These are phyloP conservation scores for Hylaea fasciaria DNA, from an alignment of 2,888 invertebrate species.

Conservation along the genomic window DNA sequence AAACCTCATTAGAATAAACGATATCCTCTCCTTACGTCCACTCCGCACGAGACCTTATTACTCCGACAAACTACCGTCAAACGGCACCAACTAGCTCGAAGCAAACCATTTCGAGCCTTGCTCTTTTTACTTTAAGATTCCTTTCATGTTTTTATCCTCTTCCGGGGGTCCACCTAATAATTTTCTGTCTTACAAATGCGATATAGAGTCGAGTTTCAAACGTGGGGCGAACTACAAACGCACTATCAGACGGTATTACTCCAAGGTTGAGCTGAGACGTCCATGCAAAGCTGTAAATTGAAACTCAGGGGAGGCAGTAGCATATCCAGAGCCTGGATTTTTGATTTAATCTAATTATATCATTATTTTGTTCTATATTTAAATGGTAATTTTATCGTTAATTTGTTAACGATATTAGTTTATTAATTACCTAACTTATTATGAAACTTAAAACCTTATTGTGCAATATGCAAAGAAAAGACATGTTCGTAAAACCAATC, in stretches of 20 bases:
- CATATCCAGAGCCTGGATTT: constrained; percentile 51
- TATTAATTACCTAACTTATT: too few relatives aligned
- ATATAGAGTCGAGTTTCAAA: constrained; percentile 61
- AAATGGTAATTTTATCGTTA: too few relatives aligned
- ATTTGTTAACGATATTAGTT: too few relatives aligned
- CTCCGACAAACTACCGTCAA: constrained; percentile 83
- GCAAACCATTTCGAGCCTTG: constrained; percentile 51
- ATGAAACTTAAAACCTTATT: too few relatives aligned
- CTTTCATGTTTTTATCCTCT: constrained; percentile 47
- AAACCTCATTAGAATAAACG: constrained; percentile 85
- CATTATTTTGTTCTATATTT: not conserved
- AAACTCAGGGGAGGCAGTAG: constrained; percentile 71
- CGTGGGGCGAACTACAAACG: constrained; percentile 63
- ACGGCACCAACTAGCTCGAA: constrained; percentile 62
- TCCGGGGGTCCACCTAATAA: constrained; percentile 48
- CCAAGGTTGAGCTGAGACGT: constrained; percentile 76
- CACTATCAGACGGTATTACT: constrained; percentile 67
- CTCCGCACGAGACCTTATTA: constrained; percentile 82
- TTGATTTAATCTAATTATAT: not conserved
- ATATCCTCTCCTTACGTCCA: constrained; percentile 84
- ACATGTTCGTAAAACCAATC: constrained; percentile 4
- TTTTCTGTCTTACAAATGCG: constrained; percentile 55
- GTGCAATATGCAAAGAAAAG: not conserved
- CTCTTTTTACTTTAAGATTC: constrained; percentile 47
- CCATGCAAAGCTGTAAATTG: constrained; percentile 79